phyloP scores from a whole-genome alignment of 1,140 invertebrate species.

The Centruroides vittatus region DNA sequence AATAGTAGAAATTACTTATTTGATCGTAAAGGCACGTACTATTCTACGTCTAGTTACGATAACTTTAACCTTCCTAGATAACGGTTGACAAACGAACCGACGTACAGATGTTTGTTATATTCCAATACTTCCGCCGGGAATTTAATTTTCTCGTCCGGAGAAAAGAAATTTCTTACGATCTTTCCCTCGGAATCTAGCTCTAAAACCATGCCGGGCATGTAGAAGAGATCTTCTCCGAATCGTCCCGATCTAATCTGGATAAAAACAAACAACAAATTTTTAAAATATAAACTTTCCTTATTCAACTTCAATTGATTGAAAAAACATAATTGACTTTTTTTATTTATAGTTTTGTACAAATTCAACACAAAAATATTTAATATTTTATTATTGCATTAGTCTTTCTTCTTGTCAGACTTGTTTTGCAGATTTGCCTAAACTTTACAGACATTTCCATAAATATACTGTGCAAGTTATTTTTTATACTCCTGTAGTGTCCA shows the following conservation, averaged over 20 bases:
- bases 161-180: slow-evolving; percentile 35
- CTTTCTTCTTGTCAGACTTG: too few relatives aligned
- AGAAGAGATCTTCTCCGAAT: slow-evolving; percentile 20
- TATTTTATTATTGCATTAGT: too few relatives aligned
- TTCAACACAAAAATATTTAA: too few relatives aligned
- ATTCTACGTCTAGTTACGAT: background rate
- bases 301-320: too few relatives aligned
- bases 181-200: slow-evolving; percentile 48
- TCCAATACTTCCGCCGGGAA: slow-evolving; percentile 27
- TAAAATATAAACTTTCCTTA: background rate
- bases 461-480: too few relatives aligned
- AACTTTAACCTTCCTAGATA: slow-evolving; percentile 14
- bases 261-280: background rate
- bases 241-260: slow-evolving; percentile 18
- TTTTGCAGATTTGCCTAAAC: too few relatives aligned
- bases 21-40: too few relatives aligned
- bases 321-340: too few relatives aligned
- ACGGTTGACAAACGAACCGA: slow-evolving; percentile 49
- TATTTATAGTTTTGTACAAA: too few relatives aligned
- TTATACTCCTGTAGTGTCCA: too few relatives aligned
- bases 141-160: slow-evolving; percentile 21
- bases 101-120: slow-evolving; percentile 35
- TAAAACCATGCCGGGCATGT: slow-evolving; percentile 35
- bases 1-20: too few relatives aligned
- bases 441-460: too few relatives aligned